Percentiles rank a stretch among this genome's conserved stretches.
phyloP scores from a whole-genome alignment of 2,888 invertebrate species.

The Cheilosia impressa region DNA sequence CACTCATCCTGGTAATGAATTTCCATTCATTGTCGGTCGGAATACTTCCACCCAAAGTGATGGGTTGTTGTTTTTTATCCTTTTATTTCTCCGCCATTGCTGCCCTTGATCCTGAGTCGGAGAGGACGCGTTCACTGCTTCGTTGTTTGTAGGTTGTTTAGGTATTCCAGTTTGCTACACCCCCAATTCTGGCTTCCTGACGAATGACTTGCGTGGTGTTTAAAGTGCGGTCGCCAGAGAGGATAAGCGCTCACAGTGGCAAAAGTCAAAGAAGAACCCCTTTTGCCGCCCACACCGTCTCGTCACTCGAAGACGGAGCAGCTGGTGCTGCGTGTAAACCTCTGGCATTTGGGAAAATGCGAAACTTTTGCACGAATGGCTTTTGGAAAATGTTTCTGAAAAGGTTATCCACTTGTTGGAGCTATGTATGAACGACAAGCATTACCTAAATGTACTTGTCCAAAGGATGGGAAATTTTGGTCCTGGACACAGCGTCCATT shows the following conservation, averaged over 20 bases:
- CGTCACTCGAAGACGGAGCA: constrained; percentile 2
- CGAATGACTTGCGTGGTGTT: constrained; percentile 37
- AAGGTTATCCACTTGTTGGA: constrained; percentile 56
- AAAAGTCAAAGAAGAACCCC: constrained; percentile 35
- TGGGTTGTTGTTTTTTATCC: not conserved
- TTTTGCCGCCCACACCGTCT: not conserved
- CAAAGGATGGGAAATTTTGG: not conserved
- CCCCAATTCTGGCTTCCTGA: constrained; percentile 17
- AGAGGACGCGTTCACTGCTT: not conserved
- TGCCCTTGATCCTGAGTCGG: constrained; percentile 10
- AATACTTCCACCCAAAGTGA: constrained; percentile 13
- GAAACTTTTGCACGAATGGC: constrained; percentile 28
- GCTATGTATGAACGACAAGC: not conserved
- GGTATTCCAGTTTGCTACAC: not conserved
- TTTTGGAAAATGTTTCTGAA: constrained; percentile 5
- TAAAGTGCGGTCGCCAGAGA: constrained; percentile 34
- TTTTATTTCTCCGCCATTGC: not conserved
- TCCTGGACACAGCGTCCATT: not conserved
- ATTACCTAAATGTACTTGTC: not conserved
- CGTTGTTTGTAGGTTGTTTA: constrained; percentile 18
- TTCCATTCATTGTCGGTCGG: constrained; percentile 56
- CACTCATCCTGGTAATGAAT: constrained; percentile 52
- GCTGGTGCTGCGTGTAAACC: constrained; percentile 27
- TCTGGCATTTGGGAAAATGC: constrained; percentile 50
- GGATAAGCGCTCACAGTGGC: constrained; percentile 10